Percentiles rank a stretch among this genome's conserved stretches.
These are phyloP conservation scores for Drosophila paulistorum DNA, from an alignment of 1,140 invertebrate genomes.

Conservation along the genomic window DNA sequence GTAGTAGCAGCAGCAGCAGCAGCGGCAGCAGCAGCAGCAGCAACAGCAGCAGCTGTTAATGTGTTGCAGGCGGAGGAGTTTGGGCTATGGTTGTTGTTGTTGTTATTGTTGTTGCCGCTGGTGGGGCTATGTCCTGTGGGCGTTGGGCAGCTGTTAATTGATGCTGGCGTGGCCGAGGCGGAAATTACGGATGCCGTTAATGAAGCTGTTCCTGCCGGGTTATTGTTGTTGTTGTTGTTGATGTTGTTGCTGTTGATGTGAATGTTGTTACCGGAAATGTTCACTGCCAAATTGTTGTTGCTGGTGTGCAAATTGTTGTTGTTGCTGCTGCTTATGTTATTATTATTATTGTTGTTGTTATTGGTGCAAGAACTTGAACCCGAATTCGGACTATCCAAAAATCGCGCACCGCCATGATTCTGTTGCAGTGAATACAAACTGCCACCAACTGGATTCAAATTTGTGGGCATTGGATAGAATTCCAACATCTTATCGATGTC, in stretches of 20 bases:
- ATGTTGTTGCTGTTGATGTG: conserved; percentile 40
- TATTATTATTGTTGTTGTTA: conserved; percentile 38
- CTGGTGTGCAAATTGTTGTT: conserved; percentile 31
- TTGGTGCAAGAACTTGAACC: conserved; percentile 40
- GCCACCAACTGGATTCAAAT: conserved; percentile 79
- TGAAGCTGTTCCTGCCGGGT: conserved; percentile 64
- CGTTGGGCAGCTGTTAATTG: conserved; percentile 73
- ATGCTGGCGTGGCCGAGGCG: conserved; percentile 63
- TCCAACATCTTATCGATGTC: conserved; percentile 73
- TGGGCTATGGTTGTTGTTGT: conserved; percentile 39
- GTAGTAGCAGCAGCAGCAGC: conserved; percentile 35
- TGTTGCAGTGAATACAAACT: conserved; percentile 77
- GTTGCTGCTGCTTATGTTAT: conserved; percentile 29
- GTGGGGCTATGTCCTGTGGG: conserved; percentile 74
- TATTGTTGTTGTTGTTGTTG: conserved; percentile 44
- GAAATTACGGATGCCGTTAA: conserved; percentile 60
- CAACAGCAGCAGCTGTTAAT: conserved; percentile 70
- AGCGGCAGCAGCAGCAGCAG: conserved; percentile 34
- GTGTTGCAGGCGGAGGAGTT: conserved; percentile 68
- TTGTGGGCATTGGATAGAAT: conserved; percentile 83
- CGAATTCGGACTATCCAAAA: conserved; percentile 73
- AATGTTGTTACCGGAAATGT: conserved; percentile 60
- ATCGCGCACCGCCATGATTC: conserved; percentile 78
- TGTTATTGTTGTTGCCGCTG: conserved; percentile 45
- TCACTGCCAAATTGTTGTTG: conserved; percentile 50